Evolutionary conservation across 2,113 vertebrate species (phyloP).

Genomic region (Romanogobio albipinnatus): DNA sequence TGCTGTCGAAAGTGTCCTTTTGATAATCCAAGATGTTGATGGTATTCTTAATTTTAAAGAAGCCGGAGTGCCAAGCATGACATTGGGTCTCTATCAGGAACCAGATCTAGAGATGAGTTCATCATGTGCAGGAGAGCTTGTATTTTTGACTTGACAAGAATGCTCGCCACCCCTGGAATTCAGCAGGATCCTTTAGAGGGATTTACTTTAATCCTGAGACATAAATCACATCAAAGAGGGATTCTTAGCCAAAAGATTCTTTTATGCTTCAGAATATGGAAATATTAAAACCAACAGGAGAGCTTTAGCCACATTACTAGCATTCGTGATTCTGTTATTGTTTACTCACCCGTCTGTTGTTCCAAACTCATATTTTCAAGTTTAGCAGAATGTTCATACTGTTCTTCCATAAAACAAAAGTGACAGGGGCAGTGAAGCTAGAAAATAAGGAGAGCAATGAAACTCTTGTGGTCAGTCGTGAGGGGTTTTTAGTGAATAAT

Average conservation of each 20-base stretch:
- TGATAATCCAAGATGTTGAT: neutral
- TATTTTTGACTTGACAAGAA: slow-evolving; percentile 64
- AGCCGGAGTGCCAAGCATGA: neutral
- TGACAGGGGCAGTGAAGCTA: neutral
- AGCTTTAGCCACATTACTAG: neutral
- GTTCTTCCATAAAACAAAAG: neutral
- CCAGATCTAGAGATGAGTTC: slow-evolving; percentile 61
- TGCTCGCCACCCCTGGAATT: slow-evolving; percentile 72
- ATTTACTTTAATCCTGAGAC: slow-evolving; percentile 73
- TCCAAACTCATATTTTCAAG: neutral
- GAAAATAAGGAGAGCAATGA: neutral
- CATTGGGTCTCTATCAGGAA: neutral
- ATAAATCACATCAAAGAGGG: slow-evolving; percentile 72
- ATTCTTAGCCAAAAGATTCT: slow-evolving; percentile 57
- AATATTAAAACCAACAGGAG: slow-evolving; percentile 61
- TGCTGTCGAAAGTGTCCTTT: neutral
- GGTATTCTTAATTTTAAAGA: neutral
- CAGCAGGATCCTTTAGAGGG: slow-evolving; percentile 63
- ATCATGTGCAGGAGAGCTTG: slow-evolving; percentile 67
- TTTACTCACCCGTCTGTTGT: neutral
- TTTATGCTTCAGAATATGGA: slow-evolving; percentile 65
- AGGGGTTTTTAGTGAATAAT: neutral
- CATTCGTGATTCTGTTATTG: neutral
- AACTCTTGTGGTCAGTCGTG: neutral
- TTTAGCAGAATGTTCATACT: neutral